Evolutionary conservation across 1,140 invertebrate species (phyloP), one percentile per base, ranked within the genome.

Genomic region (Achatina immaculata): DNA sequence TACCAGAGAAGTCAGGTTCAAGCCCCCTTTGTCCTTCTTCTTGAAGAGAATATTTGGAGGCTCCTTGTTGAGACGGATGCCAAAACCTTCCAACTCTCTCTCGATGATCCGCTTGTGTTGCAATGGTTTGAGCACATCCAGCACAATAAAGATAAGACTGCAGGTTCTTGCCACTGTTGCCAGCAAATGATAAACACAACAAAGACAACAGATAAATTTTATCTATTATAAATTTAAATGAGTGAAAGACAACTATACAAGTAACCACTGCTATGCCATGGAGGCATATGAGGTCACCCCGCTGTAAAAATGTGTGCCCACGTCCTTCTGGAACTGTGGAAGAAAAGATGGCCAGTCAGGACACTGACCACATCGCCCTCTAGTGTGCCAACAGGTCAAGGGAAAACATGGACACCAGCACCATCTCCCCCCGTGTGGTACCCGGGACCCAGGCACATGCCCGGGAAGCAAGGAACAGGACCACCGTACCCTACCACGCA

Each of bases 41-140:
- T 96, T 94, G 89, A 98, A 99, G 82, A 95, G 95, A 90, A 99
- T 99, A 91, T 99, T 98, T 58, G 99, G 99, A 38, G 98, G 98
- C 87, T 96, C 94, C 92, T 99, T 98, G 90, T 99, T 99, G 19
- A 99, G 92, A 85, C 99, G 93, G 65, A 99, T 94, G 2, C 98
- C 99, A 91, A 99, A 99, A 38, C 99, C 98, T 94, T 99, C 99
- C 91, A 99, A 94, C 92, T 99, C 99, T 88, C 98, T 96, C 92
- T 99, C 98, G 78, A 99, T 94, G 0, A 99, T 92, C 89, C 95
- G 95, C 91, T 99, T 99, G 88, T 99, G 98, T 69, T 95, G 95
- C 62, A 99, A 92, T 0, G 99, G 99, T 92, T 99, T 99, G 24
- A 99, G 92, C 0, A 99, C 98, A 92, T 99, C 99, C 36, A 99